phyloP scores from a whole-genome alignment of 2,888 invertebrate species.

The Perithous albicinctus region DNA sequence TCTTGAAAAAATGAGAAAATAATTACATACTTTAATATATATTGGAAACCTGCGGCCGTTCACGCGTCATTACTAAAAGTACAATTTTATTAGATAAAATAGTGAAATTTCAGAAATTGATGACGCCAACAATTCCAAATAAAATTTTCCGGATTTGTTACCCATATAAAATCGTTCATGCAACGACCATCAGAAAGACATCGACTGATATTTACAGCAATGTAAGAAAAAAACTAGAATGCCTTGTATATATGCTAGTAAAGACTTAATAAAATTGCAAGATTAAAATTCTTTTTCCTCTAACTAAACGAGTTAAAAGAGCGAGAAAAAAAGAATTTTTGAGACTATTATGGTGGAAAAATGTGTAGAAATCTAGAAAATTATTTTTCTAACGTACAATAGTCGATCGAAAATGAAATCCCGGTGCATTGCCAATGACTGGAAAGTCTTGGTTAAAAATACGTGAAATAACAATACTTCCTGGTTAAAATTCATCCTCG shows the following conservation, averaged over 20 bases:
- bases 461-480: constrained; percentile 42
- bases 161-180: background rate
- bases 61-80: too few species aligned
- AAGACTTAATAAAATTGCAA: too few species aligned
- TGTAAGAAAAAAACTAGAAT: background rate
- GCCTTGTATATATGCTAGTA: too few species aligned
- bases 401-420: background rate
- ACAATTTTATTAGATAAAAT: background rate
- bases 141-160: background rate
- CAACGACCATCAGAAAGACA: background rate
- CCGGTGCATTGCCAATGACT: constrained; percentile 14
- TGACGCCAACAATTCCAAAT: background rate
- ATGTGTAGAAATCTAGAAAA: constrained; percentile 32
- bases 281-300: constrained; percentile 1
- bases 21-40: too few species aligned
- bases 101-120: background rate
- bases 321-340: constrained; percentile 10
- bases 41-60: too few species aligned
- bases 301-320: constrained; percentile 30
- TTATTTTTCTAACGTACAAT: constrained; percentile 10
- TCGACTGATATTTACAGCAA: background rate
- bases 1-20: too few species aligned
- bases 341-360: constrained; percentile 14
- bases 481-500: constrained; percentile 36
- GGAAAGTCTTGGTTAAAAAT: background rate